phyloP scores from a whole-genome alignment of 2,888 invertebrate species.

The Ectobius pallidus region DNA sequence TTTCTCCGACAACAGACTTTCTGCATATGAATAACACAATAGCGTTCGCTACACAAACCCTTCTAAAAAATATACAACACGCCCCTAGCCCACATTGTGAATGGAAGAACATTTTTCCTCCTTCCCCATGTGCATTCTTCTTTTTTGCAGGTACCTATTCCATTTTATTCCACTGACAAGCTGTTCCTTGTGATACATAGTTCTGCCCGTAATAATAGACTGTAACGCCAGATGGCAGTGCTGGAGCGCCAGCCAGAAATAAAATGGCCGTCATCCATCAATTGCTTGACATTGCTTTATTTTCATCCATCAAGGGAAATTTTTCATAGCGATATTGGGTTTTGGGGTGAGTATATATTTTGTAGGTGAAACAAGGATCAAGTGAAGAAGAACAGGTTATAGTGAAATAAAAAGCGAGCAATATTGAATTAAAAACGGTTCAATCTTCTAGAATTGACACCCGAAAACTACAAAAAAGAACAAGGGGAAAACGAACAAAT shows the following conservation, averaged over 20 bases:
- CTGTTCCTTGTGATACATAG: not conserved
- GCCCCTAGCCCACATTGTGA: not conserved
- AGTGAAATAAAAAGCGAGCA: not conserved
- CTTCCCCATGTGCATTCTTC: not conserved
- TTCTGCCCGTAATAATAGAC: not conserved
- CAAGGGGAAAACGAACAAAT: too few relatives aligned
- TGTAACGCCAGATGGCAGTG: conserved; percentile 1
- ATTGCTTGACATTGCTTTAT: conserved; percentile 20
- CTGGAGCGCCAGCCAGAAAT: not conserved
- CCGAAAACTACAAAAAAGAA: too few relatives aligned
- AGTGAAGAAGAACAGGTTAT: not conserved
- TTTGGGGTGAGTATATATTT: too few relatives aligned
- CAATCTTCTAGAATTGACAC: conserved; percentile 35
- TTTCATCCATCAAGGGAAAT: conserved; percentile 19
- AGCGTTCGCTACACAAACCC: too few relatives aligned
- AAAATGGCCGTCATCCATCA: conserved; percentile 23
- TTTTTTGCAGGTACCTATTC: not conserved
- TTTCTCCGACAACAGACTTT: too few relatives aligned
- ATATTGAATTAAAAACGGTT: conserved; percentile 37
- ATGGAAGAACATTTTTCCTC: not conserved
- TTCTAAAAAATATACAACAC: too few relatives aligned
- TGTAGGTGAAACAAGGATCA: conserved; percentile 1
- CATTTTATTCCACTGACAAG: not conserved
- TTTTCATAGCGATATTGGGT: conserved; percentile 15
- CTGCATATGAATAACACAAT: too few relatives aligned